Base-by-base conservation (phyloP, 1,140 invertebrate genomes). In the Drosophila orosa region DNA sequence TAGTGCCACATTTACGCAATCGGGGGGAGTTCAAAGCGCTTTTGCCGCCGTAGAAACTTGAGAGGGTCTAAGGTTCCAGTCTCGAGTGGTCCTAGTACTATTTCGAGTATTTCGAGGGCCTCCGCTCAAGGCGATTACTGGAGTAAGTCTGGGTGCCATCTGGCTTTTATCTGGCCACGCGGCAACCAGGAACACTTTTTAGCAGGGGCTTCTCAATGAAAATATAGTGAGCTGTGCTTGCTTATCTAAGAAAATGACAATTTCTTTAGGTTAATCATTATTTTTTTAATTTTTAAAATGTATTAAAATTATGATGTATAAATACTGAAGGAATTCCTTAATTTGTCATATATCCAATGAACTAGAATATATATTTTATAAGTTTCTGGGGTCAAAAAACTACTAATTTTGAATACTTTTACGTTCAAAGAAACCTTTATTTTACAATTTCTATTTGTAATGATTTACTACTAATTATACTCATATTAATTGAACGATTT, bases 1-100 rank as follows among this genome's bases (percentile, higher is more conserved):
- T 31, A 47, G 31, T 55, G 25, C 40, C 40, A 17, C 47, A 75
- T 47, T 75, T 75, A 67, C 52, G 31, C 52, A 76, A 76, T 44
- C 25, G 15, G 22, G 24, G 24, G 15, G 35, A 74, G 69, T 74
- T 74, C 60, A 75, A 75, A 75, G 73, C 31, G 47, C 47, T 19
- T 52, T 45, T 27, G 29, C 71, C 71, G 72, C 72, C n/a, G 27
- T 24, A 42, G 50, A 31, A 58, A 75, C 60, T 75, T 40, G 45
- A 75, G 52, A 29, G 39, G 39, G 60, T 75, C 72, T 31, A 63
- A 25, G 60, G 25, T 40, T 33, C 17, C 12, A 52, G 29, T 47
- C 50, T 75, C 42, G 47, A 75, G 73, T 65, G 71, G 61, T 45
- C 40, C 55, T 56, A 44, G 37, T 24, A 24, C 39, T 42, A 24